Evolutionary conservation across 2,113 vertebrate species (phyloP).

Genomic region (Trinectes maculatus): DNA sequence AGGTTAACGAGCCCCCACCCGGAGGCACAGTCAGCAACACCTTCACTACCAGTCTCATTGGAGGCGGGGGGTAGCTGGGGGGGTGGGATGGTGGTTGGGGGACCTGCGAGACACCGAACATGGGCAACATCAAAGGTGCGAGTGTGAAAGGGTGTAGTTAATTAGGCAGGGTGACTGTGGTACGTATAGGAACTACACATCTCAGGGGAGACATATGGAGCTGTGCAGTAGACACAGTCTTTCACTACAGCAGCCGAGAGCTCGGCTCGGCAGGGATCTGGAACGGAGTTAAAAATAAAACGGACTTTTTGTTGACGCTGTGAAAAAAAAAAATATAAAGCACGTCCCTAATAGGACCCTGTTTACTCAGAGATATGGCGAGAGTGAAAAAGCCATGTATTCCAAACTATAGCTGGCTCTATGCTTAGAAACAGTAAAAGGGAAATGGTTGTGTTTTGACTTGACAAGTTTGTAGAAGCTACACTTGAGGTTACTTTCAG

Average conservation of each 20-base stretch:
- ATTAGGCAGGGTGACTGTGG: slow-evolving; percentile 46
- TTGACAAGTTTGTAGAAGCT: no score
- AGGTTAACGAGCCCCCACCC: slow-evolving; percentile 74
- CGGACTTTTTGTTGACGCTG: not conserved
- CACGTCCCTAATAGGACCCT: no score
- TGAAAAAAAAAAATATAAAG: not conserved
- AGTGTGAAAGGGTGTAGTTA: slow-evolving; percentile 39
- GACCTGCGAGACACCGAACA: slow-evolving; percentile 12
- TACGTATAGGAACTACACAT: slow-evolving; percentile 14
- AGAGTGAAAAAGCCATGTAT: no score
- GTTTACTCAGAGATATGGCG: no score
- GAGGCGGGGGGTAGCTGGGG: slow-evolving; percentile 14
- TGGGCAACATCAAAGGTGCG: slow-evolving; percentile 59
- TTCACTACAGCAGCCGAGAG: slow-evolving; percentile 21
- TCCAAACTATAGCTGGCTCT: no score
- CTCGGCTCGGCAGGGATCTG: slow-evolving; percentile 3
- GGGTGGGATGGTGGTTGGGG: slow-evolving; percentile 18
- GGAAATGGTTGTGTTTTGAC: no score
- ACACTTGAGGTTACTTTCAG: no score
- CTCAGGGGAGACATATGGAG: slow-evolving; percentile 17
- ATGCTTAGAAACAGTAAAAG: no score
- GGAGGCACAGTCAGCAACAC: slow-evolving; percentile 52
- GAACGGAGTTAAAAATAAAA: slow-evolving; percentile 16
- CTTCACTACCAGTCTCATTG: slow-evolving; percentile 38
- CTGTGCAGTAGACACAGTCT: slow-evolving; percentile 24